phyloP scores from a whole-genome alignment of 2,797 vertebrate genomes.

The Gymnopithys bicolor region DNA sequence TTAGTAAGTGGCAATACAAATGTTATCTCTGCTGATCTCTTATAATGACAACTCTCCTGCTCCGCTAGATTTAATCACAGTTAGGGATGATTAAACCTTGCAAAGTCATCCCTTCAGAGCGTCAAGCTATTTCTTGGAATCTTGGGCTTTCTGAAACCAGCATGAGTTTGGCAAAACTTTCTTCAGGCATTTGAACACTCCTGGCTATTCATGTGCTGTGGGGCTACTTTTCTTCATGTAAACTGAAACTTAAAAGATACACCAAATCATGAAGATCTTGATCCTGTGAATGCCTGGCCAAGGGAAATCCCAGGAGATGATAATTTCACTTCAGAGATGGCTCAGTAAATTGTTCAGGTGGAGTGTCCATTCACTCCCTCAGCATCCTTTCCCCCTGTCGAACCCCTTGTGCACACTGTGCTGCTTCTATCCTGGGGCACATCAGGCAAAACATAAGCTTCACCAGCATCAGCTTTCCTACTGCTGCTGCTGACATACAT shows the following conservation, averaged over 20 bases:
- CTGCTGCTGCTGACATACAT: background rate
- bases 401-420: fast-evolving
- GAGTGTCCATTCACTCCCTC: fast-evolving
- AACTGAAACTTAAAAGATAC: background rate
- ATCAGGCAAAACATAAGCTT: background rate
- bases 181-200: background rate
- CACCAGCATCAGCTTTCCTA: background rate
- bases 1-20: background rate
- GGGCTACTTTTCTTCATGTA: background rate
- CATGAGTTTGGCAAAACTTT: background rate
- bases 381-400: fast-evolving
- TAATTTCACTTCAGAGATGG: background rate
- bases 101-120: background rate
- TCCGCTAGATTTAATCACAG: background rate
- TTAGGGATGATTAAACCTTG: background rate
- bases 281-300: background rate
- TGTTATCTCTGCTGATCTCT: background rate
- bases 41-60: background rate
- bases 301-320: background rate
- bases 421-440: background rate
- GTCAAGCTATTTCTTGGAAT: background rate
- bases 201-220: background rate
- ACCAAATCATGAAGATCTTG: background rate
- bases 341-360: background rate
- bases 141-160: background rate